Percentiles rank a stretch among this genome's conserved stretches.
Evolutionary conservation across 2,113 vertebrate genomes (phyloP).

Genomic region (Emydura subglobosa): DNA sequence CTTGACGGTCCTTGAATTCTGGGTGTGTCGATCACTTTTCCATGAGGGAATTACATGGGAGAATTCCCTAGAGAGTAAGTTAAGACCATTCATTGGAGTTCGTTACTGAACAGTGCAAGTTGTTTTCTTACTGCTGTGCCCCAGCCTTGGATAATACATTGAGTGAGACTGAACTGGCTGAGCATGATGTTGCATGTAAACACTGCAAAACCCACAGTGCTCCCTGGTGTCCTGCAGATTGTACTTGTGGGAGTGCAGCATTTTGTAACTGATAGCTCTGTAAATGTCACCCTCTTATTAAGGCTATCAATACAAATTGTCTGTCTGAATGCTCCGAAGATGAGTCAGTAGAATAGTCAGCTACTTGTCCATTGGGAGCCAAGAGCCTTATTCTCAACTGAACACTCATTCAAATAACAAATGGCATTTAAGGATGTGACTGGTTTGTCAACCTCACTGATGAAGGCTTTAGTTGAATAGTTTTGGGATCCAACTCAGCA

Average conservation of each 20-base stretch:
- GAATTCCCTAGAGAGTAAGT: not conserved
- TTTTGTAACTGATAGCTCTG: not conserved
- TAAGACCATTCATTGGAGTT: not conserved
- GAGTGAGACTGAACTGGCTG: not conserved
- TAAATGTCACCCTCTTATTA: not conserved
- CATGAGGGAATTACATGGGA: not conserved
- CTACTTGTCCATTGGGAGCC: not conserved
- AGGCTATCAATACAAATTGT: not conserved
- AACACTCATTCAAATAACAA: not conserved
- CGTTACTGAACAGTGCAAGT: fast-evolving
- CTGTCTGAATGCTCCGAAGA: not conserved
- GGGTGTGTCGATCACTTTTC: not conserved
- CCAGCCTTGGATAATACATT: not conserved
- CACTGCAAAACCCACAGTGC: not conserved
- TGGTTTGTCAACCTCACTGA: not conserved
- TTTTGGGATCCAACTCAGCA: not conserved
- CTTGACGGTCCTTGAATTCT: not conserved
- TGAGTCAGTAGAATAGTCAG: not conserved
- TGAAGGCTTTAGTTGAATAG: not conserved
- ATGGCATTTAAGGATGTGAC: not conserved
- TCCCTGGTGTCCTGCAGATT: not conserved
- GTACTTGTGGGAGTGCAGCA: not conserved
- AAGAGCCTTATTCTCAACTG: not conserved
- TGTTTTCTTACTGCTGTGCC: not conserved
- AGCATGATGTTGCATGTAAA: not conserved